Percentiles rank a stretch among this genome's conserved stretches.
phyloP scores from a whole-genome alignment of 2,113 vertebrate genomes.

The Zootoca vivipara region DNA sequence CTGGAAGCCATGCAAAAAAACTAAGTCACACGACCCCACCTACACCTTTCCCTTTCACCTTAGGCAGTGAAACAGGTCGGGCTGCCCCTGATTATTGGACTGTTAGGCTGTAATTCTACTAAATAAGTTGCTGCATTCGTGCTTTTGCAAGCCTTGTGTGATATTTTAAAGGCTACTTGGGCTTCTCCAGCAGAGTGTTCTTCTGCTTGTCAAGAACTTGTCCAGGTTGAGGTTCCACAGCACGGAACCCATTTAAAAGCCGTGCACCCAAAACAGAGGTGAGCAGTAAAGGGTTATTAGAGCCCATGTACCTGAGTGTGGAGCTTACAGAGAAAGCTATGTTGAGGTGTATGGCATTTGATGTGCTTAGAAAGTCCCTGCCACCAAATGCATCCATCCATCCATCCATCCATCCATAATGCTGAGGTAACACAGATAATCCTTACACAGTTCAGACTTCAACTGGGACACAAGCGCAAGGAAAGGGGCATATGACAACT shows the following conservation, averaged over 20 bases:
- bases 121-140: background rate
- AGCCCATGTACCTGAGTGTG: background rate
- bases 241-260: background rate
- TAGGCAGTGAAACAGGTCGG: no score
- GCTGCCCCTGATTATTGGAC: background rate
- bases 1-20: no score
- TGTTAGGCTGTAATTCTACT: background rate
- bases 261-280: rapidly evolving
- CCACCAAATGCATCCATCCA: background rate
- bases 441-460: background rate
- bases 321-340: background rate
- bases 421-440: background rate
- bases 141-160: background rate
- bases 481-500: background rate
- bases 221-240: background rate
- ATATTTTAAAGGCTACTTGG: background rate
- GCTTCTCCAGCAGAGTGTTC: background rate
- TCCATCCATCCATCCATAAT: background rate
- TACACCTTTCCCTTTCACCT: no score
- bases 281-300: background rate
- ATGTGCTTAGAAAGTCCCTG: background rate
- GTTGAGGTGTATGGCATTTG: background rate
- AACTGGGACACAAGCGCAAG: background rate
- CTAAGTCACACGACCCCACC: no score
- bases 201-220: background rate